These are phyloP conservation scores for Monodelphis domestica DNA, from an alignment of 2,797 vertebrate species.

Conservation along the genomic window DNA sequence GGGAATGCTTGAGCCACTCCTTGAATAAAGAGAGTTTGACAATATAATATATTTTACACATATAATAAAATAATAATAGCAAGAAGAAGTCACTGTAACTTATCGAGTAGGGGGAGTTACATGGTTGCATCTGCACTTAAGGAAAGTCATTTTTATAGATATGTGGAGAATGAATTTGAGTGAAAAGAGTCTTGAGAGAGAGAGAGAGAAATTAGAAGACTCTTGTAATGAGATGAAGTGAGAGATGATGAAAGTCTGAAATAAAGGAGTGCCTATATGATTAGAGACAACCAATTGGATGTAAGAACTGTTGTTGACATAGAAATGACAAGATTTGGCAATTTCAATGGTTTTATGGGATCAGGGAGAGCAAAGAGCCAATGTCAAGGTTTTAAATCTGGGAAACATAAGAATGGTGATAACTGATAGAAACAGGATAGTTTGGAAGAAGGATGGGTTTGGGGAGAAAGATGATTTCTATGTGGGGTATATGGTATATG, in stretches of 20 bases:
- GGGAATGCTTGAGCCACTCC: not conserved
- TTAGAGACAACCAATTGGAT: not conserved
- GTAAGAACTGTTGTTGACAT: not conserved
- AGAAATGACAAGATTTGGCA: not conserved
- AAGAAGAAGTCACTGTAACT: conserved; percentile 16
- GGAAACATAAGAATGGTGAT: not conserved
- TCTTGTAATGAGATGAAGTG: not conserved
- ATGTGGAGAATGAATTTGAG: not conserved
- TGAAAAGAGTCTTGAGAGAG: not conserved
- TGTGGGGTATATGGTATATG: not conserved
- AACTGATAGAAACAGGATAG: not conserved
- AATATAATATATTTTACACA: too few species aligned
- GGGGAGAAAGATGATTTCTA: not conserved
- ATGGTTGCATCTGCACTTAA: conserved; percentile 44
- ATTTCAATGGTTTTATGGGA: not conserved
- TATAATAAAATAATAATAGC: too few species aligned
- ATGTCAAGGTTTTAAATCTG: not conserved
- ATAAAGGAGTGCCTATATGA: not conserved
- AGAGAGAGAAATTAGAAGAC: not conserved
- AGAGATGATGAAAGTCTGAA: not conserved
- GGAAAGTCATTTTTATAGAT: conserved; percentile 36
- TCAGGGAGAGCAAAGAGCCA: not conserved
- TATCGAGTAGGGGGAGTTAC: conserved; percentile 1
- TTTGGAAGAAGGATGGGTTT: not conserved
- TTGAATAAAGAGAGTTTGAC: not conserved